A percentile compares a stretch with the other conserved stretches of the same genome.
These are phyloP conservation scores for Amitus sp. DNA, from an alignment of 2,888 invertebrate genomes.

Conservation along the genomic window DNA sequence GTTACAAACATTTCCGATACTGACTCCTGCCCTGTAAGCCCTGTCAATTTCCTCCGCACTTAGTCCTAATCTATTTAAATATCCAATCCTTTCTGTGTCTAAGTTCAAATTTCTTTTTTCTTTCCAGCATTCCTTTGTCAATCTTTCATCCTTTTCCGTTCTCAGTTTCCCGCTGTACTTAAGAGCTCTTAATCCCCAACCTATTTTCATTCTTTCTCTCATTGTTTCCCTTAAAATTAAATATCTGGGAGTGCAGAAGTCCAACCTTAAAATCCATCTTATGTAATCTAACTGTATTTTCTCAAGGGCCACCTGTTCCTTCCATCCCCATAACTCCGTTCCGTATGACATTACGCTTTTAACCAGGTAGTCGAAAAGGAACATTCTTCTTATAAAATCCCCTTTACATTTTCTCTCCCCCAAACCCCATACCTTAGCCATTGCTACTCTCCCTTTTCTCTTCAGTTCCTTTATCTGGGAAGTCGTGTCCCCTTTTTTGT, in stretches of 20 bases:
- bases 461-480: slow-evolving; percentile 8
- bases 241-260: slow-evolving; percentile 15
- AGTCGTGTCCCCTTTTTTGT: slow-evolving; percentile 6
- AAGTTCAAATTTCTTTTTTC: too few species aligned
- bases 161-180: too few species aligned
- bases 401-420: slow-evolving; percentile 13
- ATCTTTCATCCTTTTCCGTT: too few species aligned
- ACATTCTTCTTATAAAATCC: slow-evolving; percentile 11
- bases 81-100: too few species aligned
- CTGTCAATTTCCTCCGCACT: too few species aligned
- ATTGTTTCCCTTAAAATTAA: slow-evolving; percentile 8
- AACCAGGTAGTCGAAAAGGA: slow-evolving; percentile 13
- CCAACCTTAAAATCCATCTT: slow-evolving; percentile 16
- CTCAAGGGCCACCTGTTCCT: slow-evolving; percentile 14
- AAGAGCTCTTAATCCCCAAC: slow-evolving; percentile 11
- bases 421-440: slow-evolving; percentile 4
- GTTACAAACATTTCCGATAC: too few species aligned
- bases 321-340: slow-evolving; percentile 20
- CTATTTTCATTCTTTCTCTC: background rate
- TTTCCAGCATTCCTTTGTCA: too few species aligned
- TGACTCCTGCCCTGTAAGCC: too few species aligned
- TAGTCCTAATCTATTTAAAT: too few species aligned
- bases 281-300: slow-evolving; percentile 14
- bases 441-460: slow-evolving; percentile 14
- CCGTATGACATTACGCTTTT: slow-evolving; percentile 14